Evolutionary conservation across 2,113 vertebrate genomes (phyloP), one percentile per base, ranked within the genome.

Genomic region (Lasiurus cinereus): DNA sequence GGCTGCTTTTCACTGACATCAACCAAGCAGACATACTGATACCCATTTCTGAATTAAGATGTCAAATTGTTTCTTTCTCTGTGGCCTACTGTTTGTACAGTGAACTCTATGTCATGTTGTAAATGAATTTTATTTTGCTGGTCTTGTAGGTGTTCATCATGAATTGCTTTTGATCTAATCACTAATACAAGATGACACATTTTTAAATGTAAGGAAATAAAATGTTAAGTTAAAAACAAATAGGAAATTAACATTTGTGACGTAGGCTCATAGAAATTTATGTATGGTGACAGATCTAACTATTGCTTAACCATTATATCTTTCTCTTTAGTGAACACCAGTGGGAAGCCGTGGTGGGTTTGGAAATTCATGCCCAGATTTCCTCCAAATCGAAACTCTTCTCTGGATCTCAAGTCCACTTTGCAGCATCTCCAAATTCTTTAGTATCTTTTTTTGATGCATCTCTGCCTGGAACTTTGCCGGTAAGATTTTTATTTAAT

Each of bases 361-460:
- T 99, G 98, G 99, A 99, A 98, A 98, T 99, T 97, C 99, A 99
- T 66, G 99, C 99, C 24, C 99, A 99, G 98, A 99, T 99, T 96
- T 98, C 98, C 91, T 99, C 99, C 93, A 99, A 98, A 73, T 99
- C 99, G 69, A 99, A 99, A 96, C 98, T 99, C 74, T 99, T 99
- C 97, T 99, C 99, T 18, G 98, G 99, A 95, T 99, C 99, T 52
- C 91, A 97, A 78, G 99, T 99, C 74, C 94, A 97, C 86, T 99
- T 99, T 98, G 98, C 98, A 54, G 98, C 99, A 77, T 99, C 99
- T 94, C 99, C 99, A 21, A 99, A 99, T 97, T 99, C 99, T 83
- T 98, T 98, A 94, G 99, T 99, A 36, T 99, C 99, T 18, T 99
- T 99, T 98, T 99, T 99, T 97, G 99, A 99, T 97, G 99, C 99